These are phyloP conservation scores for Xylota segnis DNA, from an alignment of 2,888 invertebrate genomes.

Conservation along the genomic window DNA sequence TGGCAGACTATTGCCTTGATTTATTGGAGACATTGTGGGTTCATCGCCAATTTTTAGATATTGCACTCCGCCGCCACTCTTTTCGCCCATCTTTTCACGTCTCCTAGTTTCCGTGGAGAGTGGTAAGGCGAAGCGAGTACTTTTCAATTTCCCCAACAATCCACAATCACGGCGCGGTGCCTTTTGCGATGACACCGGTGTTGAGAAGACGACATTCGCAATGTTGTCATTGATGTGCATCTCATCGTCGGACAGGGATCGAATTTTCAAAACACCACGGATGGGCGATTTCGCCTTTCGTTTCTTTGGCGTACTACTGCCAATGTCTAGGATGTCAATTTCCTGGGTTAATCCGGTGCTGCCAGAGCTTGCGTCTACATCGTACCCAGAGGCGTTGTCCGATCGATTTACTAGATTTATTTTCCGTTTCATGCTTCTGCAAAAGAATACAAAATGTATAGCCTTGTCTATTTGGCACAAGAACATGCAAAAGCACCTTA, in stretches of 20 bases:
- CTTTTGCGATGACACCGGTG: slow-evolving; percentile 89
- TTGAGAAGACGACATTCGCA: slow-evolving; percentile 91
- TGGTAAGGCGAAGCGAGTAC: slow-evolving; percentile 84
- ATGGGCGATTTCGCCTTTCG: slow-evolving; percentile 85
- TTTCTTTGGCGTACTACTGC: slow-evolving; percentile 89
- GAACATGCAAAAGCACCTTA: slow-evolving; percentile 78
- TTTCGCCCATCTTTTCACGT: slow-evolving; percentile 82
- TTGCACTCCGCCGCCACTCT: slow-evolving; percentile 80
- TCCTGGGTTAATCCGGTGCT: slow-evolving; percentile 90
- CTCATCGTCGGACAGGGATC: slow-evolving; percentile 87
- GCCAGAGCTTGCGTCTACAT: slow-evolving; percentile 86
- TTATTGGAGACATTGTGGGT: slow-evolving; percentile 86
- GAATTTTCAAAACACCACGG: slow-evolving; percentile 87
- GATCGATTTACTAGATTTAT: slow-evolving; percentile 85
- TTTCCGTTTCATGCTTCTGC: slow-evolving; percentile 87
- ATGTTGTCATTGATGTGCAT: slow-evolving; percentile 85
- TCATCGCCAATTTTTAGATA: slow-evolving; percentile 83
- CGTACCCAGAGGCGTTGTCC: slow-evolving; percentile 81
- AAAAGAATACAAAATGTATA: slow-evolving; percentile 76
- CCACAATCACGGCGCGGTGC: slow-evolving; percentile 86
- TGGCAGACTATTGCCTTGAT: slow-evolving; percentile 84
- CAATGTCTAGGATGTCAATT: slow-evolving; percentile 88
- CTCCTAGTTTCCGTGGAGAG: slow-evolving; percentile 86
- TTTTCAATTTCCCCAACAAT: slow-evolving; percentile 84
- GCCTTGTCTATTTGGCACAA: neutral